Percentiles rank a stretch among this genome's conserved stretches.
Conservation (phyloP, 1,140 invertebrate species). For the Holcopasites calliopsidis region DNA sequence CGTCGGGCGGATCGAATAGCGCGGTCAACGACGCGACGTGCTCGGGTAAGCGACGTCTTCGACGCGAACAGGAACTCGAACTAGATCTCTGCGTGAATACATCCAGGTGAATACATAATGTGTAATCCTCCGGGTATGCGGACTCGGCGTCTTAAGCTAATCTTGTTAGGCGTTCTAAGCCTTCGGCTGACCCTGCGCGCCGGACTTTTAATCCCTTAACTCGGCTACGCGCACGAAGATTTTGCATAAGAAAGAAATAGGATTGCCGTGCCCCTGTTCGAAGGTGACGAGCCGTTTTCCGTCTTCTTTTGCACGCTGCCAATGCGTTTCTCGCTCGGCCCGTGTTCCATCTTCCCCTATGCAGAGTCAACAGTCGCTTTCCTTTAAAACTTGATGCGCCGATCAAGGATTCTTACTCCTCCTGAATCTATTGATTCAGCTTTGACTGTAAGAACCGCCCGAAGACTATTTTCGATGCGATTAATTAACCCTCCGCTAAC, state of each 20-base stretch:
- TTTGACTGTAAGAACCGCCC: too few relatives aligned
- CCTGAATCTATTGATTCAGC: too few relatives aligned
- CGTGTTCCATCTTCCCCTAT: background rate
- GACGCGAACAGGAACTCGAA: constrained; percentile 61
- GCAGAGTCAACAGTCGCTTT: background rate
- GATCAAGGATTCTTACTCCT: too few relatives aligned
- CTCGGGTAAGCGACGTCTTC: constrained; percentile 43
- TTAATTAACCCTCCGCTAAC: too few relatives aligned
- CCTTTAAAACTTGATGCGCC: too few relatives aligned
- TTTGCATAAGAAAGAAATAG: constrained; percentile 79
- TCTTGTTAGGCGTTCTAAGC: constrained; percentile 78
- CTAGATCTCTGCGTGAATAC: constrained; percentile 75
- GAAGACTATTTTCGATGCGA: too few relatives aligned
- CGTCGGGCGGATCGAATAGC: constrained; percentile 22
- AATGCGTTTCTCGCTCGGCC: background rate
- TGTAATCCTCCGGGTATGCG: constrained; percentile 77
- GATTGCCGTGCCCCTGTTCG: constrained; percentile 68
- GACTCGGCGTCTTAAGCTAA: constrained; percentile 78
- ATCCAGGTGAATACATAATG: constrained; percentile 78
- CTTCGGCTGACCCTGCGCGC: constrained; percentile 77
- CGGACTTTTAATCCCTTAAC: constrained; percentile 78
- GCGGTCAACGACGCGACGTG: constrained; percentile 29
- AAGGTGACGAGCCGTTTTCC: constrained; percentile 52
- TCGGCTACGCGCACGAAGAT: constrained; percentile 72
- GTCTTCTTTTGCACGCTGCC: constrained; percentile 8